Evolutionary conservation across 2,888 invertebrate species (phyloP).

Genomic region (Therioaphis trifolii): DNA sequence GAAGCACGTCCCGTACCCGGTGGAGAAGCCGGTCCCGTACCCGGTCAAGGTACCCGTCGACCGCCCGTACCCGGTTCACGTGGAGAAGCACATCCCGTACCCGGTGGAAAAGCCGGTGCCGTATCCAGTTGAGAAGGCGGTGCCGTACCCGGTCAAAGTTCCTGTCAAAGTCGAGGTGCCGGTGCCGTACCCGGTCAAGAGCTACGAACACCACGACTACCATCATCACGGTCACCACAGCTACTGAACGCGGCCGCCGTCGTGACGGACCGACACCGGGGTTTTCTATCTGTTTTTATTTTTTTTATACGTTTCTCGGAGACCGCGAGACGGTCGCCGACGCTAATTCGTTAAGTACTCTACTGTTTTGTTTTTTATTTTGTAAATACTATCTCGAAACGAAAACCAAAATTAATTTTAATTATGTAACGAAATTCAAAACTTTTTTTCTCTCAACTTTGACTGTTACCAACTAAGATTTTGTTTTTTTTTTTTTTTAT

Average conservation of each 20-base stretch:
- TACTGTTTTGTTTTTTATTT: constrained; percentile 16
- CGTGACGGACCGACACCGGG: no score
- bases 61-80: constrained; percentile 72
- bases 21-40: constrained; percentile 65
- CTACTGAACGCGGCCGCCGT: not conserved
- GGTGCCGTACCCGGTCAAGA: constrained; percentile 65
- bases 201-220: constrained; percentile 50
- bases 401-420: constrained; percentile 48
- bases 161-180: constrained; percentile 68
- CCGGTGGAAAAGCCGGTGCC: constrained; percentile 73
- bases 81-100: constrained; percentile 82
- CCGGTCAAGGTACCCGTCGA: constrained; percentile 77
- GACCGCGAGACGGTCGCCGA: constrained; percentile 24
- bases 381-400: constrained; percentile 33
- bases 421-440: constrained; percentile 35
- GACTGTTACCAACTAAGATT: constrained; percentile 25
- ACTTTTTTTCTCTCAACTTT: constrained; percentile 5
- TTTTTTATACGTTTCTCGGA: no score
- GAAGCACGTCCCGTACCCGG: constrained; percentile 68
- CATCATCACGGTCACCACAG: constrained; percentile 55
- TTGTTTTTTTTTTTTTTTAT: constrained; percentile 35
- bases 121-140: constrained; percentile 79
- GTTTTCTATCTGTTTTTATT: not conserved
- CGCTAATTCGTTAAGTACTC: constrained; percentile 28
- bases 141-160: constrained; percentile 77